Evolutionary conservation across 2,888 invertebrate genomes (phyloP), one percentile per base, ranked within the genome.

Genomic region (Gymnosoma rotundatum): DNA sequence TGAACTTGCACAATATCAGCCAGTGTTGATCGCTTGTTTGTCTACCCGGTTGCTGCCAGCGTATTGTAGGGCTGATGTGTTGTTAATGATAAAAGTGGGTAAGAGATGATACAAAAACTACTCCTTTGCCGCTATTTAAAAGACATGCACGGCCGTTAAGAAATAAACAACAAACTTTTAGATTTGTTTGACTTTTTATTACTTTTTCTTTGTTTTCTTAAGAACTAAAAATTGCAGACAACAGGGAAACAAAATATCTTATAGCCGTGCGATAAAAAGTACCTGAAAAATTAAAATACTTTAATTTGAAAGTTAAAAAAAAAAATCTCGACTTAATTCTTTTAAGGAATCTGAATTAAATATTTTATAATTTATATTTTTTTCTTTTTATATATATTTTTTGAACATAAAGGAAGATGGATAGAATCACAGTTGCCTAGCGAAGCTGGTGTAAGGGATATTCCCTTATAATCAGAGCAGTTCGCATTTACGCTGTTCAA

Each of bases 1-100:
- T 78, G 84, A 84, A 84, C 84, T 81, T 74, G 78, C 48, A 52
- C 52, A 63, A 72, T 83, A 73, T 83, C 79, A 83, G 60, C 56
- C 10, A 54, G 61, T 32, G 52, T 69, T 69, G 60, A 52, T 32
- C 42, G 12, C 45, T 54, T 16, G 21, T 42, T 72, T 21, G 54
- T 58, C n/a, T 38, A 72, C 38, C 64, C 64, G 78, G n/a, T 70
- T 70, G 9, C n/a, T 32, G 20, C n/a, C 25, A n/a, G 16, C 3
- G 12, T 25, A 36, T 42, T 54, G 63, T 50, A 48, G 42, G 38
- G 48, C 67, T 63, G 67, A 69, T 69, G 21, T 64, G 50, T 70
- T 20, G 63, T 69, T 75, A 63, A 58, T 63, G 81, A 75, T 75
- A 70, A 81, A 61, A 25, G 36, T 25, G 38, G 36, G 8, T 54